These are phyloP conservation scores for Heterochromis multidens DNA, from an alignment of 2,113 vertebrate species.

Conservation along the genomic window DNA sequence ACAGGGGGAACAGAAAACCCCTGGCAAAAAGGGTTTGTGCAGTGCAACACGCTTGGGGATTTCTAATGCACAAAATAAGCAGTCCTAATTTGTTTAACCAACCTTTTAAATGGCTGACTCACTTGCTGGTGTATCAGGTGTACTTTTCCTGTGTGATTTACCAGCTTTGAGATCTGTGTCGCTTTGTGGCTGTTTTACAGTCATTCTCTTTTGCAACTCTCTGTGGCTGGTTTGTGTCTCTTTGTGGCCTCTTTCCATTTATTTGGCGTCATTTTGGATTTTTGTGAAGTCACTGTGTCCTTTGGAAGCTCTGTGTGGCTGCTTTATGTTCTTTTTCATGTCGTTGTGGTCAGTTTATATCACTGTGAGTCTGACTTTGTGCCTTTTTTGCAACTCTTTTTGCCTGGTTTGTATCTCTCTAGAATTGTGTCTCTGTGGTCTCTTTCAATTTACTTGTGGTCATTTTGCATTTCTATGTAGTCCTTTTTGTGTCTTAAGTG, in stretches of 20 bases:
- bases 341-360: neutral
- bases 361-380: neutral
- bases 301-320: neutral
- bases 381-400: neutral
- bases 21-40: no score
- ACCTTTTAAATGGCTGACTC: neutral
- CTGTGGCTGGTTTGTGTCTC: no score
- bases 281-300: neutral
- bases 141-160: neutral
- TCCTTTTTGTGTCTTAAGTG: neutral
- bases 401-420: neutral
- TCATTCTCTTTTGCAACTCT: neutral
- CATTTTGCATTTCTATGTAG: neutral
- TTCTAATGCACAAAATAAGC: neutral
- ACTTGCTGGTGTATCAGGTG: neutral
- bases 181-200: neutral
- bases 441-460: neutral
- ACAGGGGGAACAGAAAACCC: neutral
- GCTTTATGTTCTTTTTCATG: neutral
- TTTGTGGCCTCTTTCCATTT: no score
- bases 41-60: neutral
- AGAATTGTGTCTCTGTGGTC: neutral
- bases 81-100: neutral
- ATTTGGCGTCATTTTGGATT: neutral
- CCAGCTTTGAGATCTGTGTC: neutral